Evolutionary conservation across 2,797 vertebrate genomes (phyloP), one percentile per base, ranked within the genome.

Genomic region (Huso huso): DNA sequence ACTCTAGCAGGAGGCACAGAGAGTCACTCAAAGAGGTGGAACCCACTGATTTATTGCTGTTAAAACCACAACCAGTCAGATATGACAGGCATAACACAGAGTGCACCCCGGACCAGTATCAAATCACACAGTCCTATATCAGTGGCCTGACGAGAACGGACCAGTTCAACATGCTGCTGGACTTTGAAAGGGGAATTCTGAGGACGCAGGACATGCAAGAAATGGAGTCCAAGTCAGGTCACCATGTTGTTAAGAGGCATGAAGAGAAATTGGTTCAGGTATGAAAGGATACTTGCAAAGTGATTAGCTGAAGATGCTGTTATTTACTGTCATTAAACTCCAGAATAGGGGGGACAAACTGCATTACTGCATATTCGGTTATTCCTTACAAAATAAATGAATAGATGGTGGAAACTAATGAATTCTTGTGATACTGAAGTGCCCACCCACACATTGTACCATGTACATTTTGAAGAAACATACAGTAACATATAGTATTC

Each of bases 241-340:
- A 37, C 37, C 37, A 37, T 37, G 37, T 37, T 37, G 37, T 37
- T 37, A 37, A 37, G 37, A 4, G 37, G 37, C 37, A 37, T 4
- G 37, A 89, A 71, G 77, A 37, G 15, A 92, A 86, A 72, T 23
- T 93, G 64, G 50, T 73, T 61, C 75, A 85, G 87, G 84, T 90
- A 69, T 80, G 72, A 3, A n/a, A 60, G 50, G 60, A 5, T 37
- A 37, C 5, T 37, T 37, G 37, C 37, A 37, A 37, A 37, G 37
- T 37, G 37, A 0, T 37, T 37, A 37, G 37, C 37, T 37, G 37
- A 37, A 37, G 5, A 37, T 37, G 37, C 37, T 37, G 37, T 37
- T 37, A 37, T 37, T 37, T 37, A 37, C 37, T 37, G 37, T 37
- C 37, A 37, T 37, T 37, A 37, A 37, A 37, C 37, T 37, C 37